Evolutionary conservation across 2,888 invertebrate genomes (phyloP).

Genomic region (Cephalotes varians): DNA sequence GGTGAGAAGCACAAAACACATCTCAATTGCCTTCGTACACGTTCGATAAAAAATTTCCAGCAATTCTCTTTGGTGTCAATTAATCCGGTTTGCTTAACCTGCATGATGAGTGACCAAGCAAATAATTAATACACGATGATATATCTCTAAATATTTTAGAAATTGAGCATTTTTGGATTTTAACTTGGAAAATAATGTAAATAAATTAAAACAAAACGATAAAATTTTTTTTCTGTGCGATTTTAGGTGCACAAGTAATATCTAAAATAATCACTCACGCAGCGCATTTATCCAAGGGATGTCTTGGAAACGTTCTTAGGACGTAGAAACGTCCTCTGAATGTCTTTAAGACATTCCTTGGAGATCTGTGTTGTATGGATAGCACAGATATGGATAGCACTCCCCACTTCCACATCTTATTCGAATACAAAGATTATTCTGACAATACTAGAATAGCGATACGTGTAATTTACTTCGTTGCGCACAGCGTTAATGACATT

Average conservation of each 20-base stretch:
- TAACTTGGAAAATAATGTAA: not conserved
- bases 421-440: not conserved
- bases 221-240: not conserved
- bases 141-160: not conserved
- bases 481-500: slow-evolving; percentile 92
- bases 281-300: too few species aligned
- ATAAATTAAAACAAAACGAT: not conserved
- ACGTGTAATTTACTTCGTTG: slow-evolving; percentile 88
- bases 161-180: not conserved
- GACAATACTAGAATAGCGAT: not conserved
- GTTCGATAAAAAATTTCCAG: slow-evolving; percentile 97
- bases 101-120: not conserved
- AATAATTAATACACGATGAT: not conserved
- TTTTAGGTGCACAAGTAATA: not conserved
- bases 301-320: too few species aligned
- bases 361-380: too few species aligned
- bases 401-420: not conserved
- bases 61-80: slow-evolving; percentile 96
- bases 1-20: slow-evolving; percentile 97
- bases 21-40: slow-evolving; percentile 92
- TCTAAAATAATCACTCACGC: not conserved
- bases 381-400: too few species aligned
- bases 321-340: too few species aligned
- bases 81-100: slow-evolving; percentile 93
- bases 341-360: too few species aligned